phyloP scores from a whole-genome alignment of 2,888 invertebrate species.

The Drosophila mimica region DNA sequence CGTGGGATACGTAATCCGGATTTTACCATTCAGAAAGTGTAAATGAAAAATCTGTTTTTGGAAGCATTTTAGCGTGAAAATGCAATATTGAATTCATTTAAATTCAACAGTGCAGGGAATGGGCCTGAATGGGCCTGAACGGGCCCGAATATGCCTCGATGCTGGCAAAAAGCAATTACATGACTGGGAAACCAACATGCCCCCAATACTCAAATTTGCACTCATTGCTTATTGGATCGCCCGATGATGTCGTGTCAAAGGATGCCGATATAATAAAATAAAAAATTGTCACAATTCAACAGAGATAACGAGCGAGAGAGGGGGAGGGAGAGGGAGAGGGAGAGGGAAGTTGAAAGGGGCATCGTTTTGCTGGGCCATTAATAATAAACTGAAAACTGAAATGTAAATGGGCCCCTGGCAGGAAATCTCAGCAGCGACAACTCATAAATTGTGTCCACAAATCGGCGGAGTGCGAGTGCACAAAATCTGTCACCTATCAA shows the following conservation, averaged over 20 bases:
- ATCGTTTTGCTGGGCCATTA: slow-evolving; percentile 44
- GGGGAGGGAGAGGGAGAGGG: not conserved
- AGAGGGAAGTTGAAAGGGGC: not conserved
- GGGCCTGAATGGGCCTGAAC: slow-evolving; percentile 19
- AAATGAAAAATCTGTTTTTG: slow-evolving; percentile 84
- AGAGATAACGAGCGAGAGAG: not conserved
- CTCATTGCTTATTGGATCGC: slow-evolving; percentile 44
- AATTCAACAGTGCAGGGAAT: slow-evolving; percentile 59
- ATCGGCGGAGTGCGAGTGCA: slow-evolving; percentile 61
- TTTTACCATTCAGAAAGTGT: slow-evolving; percentile 82
- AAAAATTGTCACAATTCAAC: slow-evolving; percentile 55
- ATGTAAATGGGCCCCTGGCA: slow-evolving; percentile 56
- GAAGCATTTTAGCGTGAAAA: slow-evolving; percentile 84
- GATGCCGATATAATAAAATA: slow-evolving; percentile 41
- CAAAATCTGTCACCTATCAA: slow-evolving; percentile 84
- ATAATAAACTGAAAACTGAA: slow-evolving; percentile 71
- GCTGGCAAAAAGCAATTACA: slow-evolving; percentile 79
- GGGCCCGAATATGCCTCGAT: slow-evolving; percentile 8
- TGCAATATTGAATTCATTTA: slow-evolving; percentile 84
- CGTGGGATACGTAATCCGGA: slow-evolving; percentile 83
- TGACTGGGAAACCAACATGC: slow-evolving; percentile 18
- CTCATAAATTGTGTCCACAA: slow-evolving; percentile 81
- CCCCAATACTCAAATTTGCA: slow-evolving; percentile 11
- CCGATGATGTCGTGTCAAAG: slow-evolving; percentile 34
- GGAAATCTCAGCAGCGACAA: slow-evolving; percentile 66